Evolutionary conservation across 1,140 invertebrate genomes (phyloP).

Genomic region (Lasioglossum albipes): DNA sequence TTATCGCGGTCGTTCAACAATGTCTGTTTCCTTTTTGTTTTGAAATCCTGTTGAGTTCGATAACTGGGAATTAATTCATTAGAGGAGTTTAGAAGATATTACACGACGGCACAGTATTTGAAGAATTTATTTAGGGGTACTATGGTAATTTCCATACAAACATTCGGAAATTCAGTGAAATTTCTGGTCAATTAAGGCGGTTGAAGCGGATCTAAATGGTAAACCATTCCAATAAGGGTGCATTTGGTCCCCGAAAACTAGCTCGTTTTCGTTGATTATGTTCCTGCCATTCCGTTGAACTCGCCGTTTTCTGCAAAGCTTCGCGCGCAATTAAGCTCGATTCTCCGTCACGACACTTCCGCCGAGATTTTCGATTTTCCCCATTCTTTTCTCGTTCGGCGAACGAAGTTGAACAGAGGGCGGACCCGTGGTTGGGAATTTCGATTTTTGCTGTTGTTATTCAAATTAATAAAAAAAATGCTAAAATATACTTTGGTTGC

Average conservation of each 20-base stretch:
- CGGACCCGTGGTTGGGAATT: background rate
- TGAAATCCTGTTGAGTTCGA: too few relatives aligned
- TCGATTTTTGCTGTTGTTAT: background rate
- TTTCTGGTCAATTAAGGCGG: background rate
- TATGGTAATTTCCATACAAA: background rate
- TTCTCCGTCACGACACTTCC: slow-evolving; percentile 35
- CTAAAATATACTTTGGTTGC: too few relatives aligned
- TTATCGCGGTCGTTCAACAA: too few relatives aligned
- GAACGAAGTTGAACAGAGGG: background rate
- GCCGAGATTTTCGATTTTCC: background rate
- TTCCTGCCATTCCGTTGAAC: slow-evolving; percentile 53
- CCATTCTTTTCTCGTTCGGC: background rate
- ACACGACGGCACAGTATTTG: background rate
- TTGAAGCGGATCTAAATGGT: background rate
- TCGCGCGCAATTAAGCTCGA: slow-evolving; percentile 48
- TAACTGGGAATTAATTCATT: too few relatives aligned
- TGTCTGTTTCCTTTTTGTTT: too few relatives aligned
- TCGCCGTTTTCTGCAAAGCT: slow-evolving; percentile 34
- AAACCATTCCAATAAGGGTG: background rate
- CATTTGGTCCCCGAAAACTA: slow-evolving; percentile 11
- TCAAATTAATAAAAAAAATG: too few relatives aligned
- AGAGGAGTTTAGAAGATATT: too few relatives aligned
- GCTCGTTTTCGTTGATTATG: slow-evolving; percentile 47
- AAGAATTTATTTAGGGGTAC: background rate
- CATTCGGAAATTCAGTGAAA: background rate